Percentiles rank a stretch among this genome's conserved stretches.
Evolutionary conservation across 2,113 vertebrate genomes (phyloP).

Genomic region (Hyperoodon ampullatus): DNA sequence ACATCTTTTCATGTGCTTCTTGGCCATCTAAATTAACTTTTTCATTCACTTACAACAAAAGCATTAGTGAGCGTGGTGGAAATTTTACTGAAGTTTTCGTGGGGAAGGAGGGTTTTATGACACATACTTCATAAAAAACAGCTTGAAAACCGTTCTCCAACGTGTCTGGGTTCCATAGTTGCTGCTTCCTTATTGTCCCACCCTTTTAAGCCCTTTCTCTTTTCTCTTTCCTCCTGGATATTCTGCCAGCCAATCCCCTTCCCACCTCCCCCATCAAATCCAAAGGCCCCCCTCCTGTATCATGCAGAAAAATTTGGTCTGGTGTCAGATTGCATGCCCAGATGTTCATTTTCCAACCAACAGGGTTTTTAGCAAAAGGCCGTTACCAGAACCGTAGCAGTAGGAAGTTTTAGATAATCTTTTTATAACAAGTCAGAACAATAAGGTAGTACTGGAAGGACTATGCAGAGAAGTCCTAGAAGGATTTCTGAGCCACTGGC

Average conservation of each 20-base stretch:
- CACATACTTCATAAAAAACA: accelerated
- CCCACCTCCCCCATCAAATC: no score
- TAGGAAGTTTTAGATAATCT: background rate
- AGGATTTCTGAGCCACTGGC: background rate
- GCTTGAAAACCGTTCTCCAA: accelerated
- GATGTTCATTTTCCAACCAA: background rate
- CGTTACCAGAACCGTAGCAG: background rate
- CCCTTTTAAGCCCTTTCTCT: accelerated
- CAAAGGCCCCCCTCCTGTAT: accelerated
- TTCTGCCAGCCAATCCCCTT: no score
- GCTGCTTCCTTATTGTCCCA: accelerated
- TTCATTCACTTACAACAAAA: background rate
- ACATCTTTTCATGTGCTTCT: no score
- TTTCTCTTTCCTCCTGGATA: background rate
- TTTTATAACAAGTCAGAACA: background rate
- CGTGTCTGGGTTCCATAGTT: accelerated
- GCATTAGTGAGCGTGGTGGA: background rate
- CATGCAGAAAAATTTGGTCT: background rate
- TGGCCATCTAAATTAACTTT: background rate
- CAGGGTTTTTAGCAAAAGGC: background rate
- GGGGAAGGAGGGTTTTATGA: background rate
- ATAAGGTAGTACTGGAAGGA: background rate
- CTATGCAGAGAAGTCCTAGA: background rate
- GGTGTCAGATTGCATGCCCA: background rate
- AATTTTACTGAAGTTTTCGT: background rate